A percentile compares a stretch with the other conserved stretches of the same genome.
phyloP scores from a whole-genome alignment of 2,797 vertebrate genomes.

The Pyrrhura leucotis region DNA sequence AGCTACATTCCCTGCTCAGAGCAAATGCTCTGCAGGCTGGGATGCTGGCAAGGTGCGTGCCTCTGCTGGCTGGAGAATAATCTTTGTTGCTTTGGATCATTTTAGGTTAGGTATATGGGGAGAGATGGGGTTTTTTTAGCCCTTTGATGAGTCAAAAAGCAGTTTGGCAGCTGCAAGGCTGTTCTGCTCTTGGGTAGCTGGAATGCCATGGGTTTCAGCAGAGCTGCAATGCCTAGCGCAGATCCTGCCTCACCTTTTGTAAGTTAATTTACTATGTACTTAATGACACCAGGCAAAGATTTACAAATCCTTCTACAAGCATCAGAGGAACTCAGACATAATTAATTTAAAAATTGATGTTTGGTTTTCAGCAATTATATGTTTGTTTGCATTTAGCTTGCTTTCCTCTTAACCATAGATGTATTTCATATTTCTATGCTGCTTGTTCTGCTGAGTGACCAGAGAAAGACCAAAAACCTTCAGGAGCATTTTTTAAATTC shows the following conservation, averaged over 20 bases:
- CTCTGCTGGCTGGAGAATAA: neutral
- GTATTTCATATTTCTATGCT: neutral
- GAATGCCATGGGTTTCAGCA: neutral
- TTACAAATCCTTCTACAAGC: neutral
- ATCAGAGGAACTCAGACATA: neutral
- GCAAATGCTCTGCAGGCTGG: neutral
- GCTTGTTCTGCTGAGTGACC: neutral
- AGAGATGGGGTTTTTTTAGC: neutral
- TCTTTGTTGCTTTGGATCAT: neutral
- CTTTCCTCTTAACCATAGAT: neutral
- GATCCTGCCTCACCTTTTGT: neutral
- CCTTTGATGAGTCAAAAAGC: neutral
- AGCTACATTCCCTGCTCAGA: neutral
- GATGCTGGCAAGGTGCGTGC: neutral
- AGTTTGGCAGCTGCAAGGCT: neutral
- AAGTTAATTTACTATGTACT: neutral
- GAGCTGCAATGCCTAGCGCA: neutral
- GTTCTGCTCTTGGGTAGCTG: neutral
- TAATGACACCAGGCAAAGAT: neutral
- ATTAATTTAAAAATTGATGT: neutral
- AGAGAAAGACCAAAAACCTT: neutral
- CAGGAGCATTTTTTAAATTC: neutral
- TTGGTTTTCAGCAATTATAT: neutral
- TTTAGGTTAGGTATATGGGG: neutral
- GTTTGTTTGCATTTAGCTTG: neutral